phyloP scores from a whole-genome alignment of 2,113 vertebrate genomes.

The Litocranius walleri region DNA sequence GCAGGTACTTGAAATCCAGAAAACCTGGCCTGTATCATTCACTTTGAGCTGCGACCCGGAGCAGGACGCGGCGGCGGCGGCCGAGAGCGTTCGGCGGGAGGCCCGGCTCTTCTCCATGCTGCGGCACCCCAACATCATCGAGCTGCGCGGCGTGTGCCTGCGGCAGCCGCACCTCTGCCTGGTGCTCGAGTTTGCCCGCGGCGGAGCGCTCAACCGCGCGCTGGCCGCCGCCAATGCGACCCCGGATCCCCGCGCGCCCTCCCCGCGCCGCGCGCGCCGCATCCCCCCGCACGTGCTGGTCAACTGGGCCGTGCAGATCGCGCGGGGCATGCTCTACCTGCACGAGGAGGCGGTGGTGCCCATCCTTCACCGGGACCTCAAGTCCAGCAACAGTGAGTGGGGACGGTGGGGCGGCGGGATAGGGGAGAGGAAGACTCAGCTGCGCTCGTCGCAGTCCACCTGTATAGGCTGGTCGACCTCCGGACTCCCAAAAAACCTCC shows the following conservation, averaged over 20 bases:
- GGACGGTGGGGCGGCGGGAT: accelerated
- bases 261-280: slow-evolving; percentile 78
- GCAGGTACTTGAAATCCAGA: background rate
- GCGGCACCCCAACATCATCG: slow-evolving; percentile 92
- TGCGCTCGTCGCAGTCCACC: background rate
- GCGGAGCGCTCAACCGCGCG: slow-evolving; percentile 91
- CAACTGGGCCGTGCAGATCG: slow-evolving; percentile 97
- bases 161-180: slow-evolving; percentile 94
- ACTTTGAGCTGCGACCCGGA: slow-evolving; percentile 88
- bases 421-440: accelerated
- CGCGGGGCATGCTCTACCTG: slow-evolving; percentile 94
- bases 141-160: slow-evolving; percentile 91
- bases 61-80: slow-evolving; percentile 92
- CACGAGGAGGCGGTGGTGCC: slow-evolving; percentile 93
- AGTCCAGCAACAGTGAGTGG: slow-evolving; percentile 96
- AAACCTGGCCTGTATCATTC: background rate
- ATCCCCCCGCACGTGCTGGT: slow-evolving; percentile 94
- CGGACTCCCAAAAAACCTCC: background rate
- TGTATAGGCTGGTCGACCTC: background rate
- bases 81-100: slow-evolving; percentile 90
- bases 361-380: slow-evolving; percentile 95
- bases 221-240: slow-evolving; percentile 76
- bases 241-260: background rate
- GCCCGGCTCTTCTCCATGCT: slow-evolving; percentile 94
- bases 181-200: slow-evolving; percentile 95